These are phyloP conservation scores for Ochropleura plecta DNA, from an alignment of 2,888 invertebrate genomes.

Conservation along the genomic window DNA sequence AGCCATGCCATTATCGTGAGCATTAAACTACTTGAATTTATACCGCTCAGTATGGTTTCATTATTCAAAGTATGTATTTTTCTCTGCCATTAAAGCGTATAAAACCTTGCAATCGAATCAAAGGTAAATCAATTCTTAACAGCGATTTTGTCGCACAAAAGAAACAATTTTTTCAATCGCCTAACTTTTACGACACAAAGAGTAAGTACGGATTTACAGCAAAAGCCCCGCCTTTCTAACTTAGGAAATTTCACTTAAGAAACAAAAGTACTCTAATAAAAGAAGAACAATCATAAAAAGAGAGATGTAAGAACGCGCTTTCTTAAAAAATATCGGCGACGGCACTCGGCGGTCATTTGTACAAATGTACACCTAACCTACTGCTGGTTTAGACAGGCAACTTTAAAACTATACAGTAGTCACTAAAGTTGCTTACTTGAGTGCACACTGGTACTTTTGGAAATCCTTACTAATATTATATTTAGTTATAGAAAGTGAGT, in stretches of 20 bases:
- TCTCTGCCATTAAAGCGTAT: slow-evolving; percentile 12
- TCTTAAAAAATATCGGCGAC: slow-evolving; percentile 75
- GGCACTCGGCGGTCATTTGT: slow-evolving; percentile 60
- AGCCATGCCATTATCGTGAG: slow-evolving; percentile 57
- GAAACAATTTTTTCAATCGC: slow-evolving; percentile 86
- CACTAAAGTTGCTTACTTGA: slow-evolving; percentile 23
- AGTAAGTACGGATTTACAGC: slow-evolving; percentile 88
- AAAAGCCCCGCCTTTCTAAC: slow-evolving; percentile 86
- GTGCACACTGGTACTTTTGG: neutral
- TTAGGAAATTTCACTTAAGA: slow-evolving; percentile 89
- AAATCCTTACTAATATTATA: no score
- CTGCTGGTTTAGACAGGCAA: slow-evolving; percentile 64
- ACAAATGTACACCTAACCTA: slow-evolving; percentile 55
- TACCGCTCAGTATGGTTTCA: slow-evolving; percentile 42
- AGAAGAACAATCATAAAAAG: slow-evolving; percentile 90
- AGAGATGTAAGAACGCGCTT: slow-evolving; percentile 83
- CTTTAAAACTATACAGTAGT: slow-evolving; percentile 52
- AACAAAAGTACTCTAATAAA: slow-evolving; percentile 90
- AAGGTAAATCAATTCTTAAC: slow-evolving; percentile 59
- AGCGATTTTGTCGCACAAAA: slow-evolving; percentile 63
- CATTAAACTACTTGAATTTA: slow-evolving; percentile 66
- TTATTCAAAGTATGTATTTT: slow-evolving; percentile 33
- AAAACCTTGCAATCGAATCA: slow-evolving; percentile 48
- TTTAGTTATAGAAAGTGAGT: no score
- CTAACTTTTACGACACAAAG: slow-evolving; percentile 86